Conservation (phyloP, 2,888 invertebrate species). For the Podabrus alpinus region DNA sequence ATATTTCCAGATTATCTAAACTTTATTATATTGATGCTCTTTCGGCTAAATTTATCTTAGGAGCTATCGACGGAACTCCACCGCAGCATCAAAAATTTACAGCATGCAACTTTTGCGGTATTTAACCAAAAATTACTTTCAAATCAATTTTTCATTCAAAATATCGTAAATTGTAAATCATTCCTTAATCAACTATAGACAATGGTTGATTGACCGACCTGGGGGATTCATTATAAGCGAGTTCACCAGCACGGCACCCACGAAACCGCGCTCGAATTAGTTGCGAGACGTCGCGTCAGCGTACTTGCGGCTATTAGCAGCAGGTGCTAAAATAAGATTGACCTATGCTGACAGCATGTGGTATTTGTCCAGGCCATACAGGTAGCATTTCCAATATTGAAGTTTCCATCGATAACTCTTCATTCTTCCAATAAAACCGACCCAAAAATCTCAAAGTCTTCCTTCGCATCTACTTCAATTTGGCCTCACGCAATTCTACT, state of each 20-base stretch:
- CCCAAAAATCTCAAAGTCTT: conserved; percentile 4
- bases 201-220: conserved; percentile 30
- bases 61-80: background rate
- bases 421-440: background rate
- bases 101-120: background rate
- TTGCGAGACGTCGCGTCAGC: conserved; percentile 37
- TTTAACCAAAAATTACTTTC: background rate
- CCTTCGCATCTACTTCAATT: background rate
- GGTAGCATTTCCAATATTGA: conserved; percentile 32
- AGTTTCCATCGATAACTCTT: background rate
- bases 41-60: background rate
- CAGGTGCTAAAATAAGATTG: conserved; percentile 55
- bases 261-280: conserved; percentile 38
- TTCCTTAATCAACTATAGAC: background rate
- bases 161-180: background rate
- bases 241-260: conserved; percentile 37
- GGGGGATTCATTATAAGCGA: conserved; percentile 26
- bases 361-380: conserved; percentile 35
- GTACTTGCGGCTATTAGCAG: conserved; percentile 40
- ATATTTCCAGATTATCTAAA: background rate
- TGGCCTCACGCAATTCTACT: too few species aligned
- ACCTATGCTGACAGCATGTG: conserved; percentile 48
- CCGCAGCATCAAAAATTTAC: background rate
- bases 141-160: background rate
- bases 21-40: background rate